Evolutionary conservation across 2,888 invertebrate species (phyloP), one percentile per base, ranked within the genome.

Genomic region (Cephus rjabovi): DNA sequence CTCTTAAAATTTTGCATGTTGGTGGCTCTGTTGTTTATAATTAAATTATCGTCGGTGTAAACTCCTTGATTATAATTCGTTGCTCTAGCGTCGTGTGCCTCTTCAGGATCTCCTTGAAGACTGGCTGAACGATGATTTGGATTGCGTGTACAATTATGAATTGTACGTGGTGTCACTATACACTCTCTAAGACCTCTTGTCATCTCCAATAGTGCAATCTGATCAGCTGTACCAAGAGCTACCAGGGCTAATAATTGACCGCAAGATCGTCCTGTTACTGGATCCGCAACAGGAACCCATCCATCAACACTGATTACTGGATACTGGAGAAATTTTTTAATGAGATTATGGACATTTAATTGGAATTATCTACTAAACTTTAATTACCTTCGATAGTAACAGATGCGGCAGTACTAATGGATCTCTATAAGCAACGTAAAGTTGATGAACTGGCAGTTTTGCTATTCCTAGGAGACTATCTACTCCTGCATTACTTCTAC

Each of bases 291-390:
- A 12, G 93, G 91, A 73, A 93, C 92, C 94, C 94, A 94, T 84
- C 93, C 93, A 86, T 95, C 94, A 15, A 93, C 93, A 74, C 93
- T 93, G 83, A 94, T 93, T 12, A 94, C 93, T 34, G 95, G 95
- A 82, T 94, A 88, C 93, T 94, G 82, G 78, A 89, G 88, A 79
- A 79, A 75, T 23, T 23, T 9, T 56, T 23, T 23, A 15, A 80
- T 31, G 76, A 75, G 12, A 71, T 30, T 12, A 37, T 12, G 33
- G 30, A 76, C 56, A 76, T 37, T 78, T 11, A 12, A 73, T 15
- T 12, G 23, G 56, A 56, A 23, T 56, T 56, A 23, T 56, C 56
- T 56, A 9, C 23, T 56, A 23, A 9, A 56, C 23, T 56, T 56
- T 76, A 82, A 83, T 82, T 89, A 94, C 94, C 90, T 93, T 93